A percentile compares a stretch with the other conserved stretches of the same genome.
These are phyloP conservation scores for Cepaea hortensis DNA, from an alignment of 2,888 invertebrate species.

Conservation along the genomic window DNA sequence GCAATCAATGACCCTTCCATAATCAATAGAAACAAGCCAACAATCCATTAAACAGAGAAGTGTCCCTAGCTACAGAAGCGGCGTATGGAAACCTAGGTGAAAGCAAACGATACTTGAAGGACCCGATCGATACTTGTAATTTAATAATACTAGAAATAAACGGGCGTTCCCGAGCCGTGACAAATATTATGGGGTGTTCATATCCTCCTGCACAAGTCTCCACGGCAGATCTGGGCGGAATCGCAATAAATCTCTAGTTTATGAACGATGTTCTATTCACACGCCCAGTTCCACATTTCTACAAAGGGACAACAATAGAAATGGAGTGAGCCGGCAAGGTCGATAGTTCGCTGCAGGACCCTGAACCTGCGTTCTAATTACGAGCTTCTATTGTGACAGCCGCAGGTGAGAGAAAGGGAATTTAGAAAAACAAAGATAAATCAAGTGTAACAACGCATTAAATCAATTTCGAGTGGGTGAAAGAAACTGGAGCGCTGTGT, in stretches of 20 bases:
- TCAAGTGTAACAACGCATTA: not conserved
- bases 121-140: slow-evolving; percentile 28
- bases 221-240: not conserved
- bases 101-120: not conserved
- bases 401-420: slow-evolving; percentile 15
- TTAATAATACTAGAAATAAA: slow-evolving; percentile 37
- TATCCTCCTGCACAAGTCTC: slow-evolving; percentile 26
- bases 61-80: not conserved
- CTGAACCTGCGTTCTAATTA: slow-evolving; percentile 7
- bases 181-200: slow-evolving; percentile 33
- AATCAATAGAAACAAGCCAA: too few species aligned
- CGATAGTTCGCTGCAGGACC: not conserved
- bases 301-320: not conserved
- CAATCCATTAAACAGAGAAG: not conserved
- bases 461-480: not conserved
- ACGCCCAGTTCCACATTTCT: slow-evolving; percentile 10
- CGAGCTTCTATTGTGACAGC: not conserved
- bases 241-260: slow-evolving; percentile 33
- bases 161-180: slow-evolving; percentile 22
- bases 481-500: not conserved
- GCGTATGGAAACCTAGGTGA: not conserved
- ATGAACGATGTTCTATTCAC: slow-evolving; percentile 24
- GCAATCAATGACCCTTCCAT: too few species aligned
- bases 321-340: not conserved
- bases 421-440: not conserved